These are phyloP conservation scores for Helicoverpa zea DNA, from an alignment of 1,140 invertebrate species.

Conservation along the genomic window DNA sequence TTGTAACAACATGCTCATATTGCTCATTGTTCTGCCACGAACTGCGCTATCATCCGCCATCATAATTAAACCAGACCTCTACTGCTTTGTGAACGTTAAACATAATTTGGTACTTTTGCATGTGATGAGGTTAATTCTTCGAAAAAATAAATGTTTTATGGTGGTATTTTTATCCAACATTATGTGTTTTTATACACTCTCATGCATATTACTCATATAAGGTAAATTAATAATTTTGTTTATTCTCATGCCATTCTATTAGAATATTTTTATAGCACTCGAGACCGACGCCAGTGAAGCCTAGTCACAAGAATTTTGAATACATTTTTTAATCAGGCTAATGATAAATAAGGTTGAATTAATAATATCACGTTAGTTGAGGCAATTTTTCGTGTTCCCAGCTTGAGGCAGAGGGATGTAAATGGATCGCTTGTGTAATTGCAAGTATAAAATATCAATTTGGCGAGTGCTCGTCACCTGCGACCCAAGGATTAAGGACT, in stretches of 20 bases:
- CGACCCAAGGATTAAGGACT: constrained; percentile 49
- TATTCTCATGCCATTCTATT: too few relatives aligned
- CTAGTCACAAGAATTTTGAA: background rate
- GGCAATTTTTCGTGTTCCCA: constrained; percentile 20
- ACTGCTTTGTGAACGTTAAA: background rate
- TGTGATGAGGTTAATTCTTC: too few relatives aligned
- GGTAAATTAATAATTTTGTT: too few relatives aligned
- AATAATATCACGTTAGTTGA: constrained; percentile 10
- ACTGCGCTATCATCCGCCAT: background rate
- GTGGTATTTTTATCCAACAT: too few relatives aligned
- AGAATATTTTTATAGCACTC: too few relatives aligned
- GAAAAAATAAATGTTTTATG: too few relatives aligned
- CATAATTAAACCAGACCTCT: background rate
- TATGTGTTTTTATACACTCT: too few relatives aligned
- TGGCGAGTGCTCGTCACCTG: constrained; percentile 52
- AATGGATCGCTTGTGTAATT: constrained; percentile 47
- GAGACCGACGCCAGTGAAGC: background rate
- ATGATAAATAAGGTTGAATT: background rate
- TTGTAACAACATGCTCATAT: constrained; percentile 1
- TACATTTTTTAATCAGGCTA: background rate
- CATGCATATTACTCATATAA: too few relatives aligned
- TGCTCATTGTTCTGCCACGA: constrained; percentile 2
- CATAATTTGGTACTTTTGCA: too few relatives aligned
- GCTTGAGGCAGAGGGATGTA: constrained; percentile 12
- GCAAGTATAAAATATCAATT: constrained; percentile 58